Percentiles rank a stretch among this genome's conserved stretches.
phyloP scores from a whole-genome alignment of 1,140 invertebrate species.

The Trigoniulus corallinus region DNA sequence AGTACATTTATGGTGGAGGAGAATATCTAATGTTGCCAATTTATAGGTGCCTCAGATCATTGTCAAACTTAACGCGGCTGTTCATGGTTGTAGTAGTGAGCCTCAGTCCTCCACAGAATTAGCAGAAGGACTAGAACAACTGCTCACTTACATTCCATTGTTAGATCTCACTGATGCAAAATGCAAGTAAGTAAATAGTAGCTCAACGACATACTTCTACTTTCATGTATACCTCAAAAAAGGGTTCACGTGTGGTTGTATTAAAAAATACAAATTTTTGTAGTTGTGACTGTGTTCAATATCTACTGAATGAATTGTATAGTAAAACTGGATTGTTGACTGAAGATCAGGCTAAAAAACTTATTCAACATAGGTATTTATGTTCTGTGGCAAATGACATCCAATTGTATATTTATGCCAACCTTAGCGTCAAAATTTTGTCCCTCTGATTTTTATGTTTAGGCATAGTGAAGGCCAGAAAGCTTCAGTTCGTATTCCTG shows the following conservation, averaged over 20 bases:
- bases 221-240: no score
- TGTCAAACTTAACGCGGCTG: slow-evolving; percentile 17
- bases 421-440: not conserved
- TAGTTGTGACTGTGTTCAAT: slow-evolving; percentile 64
- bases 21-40: not conserved
- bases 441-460: not conserved
- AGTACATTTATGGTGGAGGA: not conserved
- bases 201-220: not conserved
- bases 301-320: slow-evolving; percentile 59
- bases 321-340: slow-evolving; percentile 56
- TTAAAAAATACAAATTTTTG: no score
- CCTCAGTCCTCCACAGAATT: slow-evolving; percentile 33
- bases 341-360: slow-evolving; percentile 53
- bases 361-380: slow-evolving; percentile 48
- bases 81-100: slow-evolving; percentile 15
- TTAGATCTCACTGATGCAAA: slow-evolving; percentile 77
- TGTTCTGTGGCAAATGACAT: no score
- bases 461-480: slow-evolving; percentile 8
- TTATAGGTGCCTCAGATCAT: slow-evolving; percentile 23
- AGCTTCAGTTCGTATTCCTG: slow-evolving; percentile 3
- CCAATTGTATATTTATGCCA: not conserved
- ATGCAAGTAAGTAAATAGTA: slow-evolving; percentile 34
- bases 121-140: slow-evolving; percentile 58
- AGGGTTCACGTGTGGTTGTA: no score
- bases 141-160: slow-evolving; percentile 61